phyloP scores from a whole-genome alignment of 2,888 invertebrate genomes.

The Drosophila neonasuta region DNA sequence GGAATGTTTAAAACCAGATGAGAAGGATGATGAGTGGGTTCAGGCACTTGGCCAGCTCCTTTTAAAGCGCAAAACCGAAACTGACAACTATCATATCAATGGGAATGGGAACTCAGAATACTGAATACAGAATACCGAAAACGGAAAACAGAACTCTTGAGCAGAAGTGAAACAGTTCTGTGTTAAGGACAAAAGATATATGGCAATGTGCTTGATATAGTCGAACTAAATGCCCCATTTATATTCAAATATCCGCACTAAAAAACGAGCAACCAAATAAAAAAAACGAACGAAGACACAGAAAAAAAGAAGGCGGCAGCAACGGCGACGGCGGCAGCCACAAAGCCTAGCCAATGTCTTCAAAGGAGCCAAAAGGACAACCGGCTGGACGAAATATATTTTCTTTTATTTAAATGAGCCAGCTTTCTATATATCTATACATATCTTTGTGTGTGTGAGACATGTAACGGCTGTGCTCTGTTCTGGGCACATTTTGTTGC shows the following conservation, averaged over 20 bases:
- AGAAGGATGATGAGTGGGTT: constrained; percentile 58
- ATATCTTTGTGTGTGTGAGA: constrained; percentile 35
- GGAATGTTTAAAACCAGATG: constrained; percentile 76
- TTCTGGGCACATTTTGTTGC: constrained; percentile 33
- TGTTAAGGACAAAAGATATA: constrained; percentile 68
- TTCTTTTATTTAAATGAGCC: constrained; percentile 77
- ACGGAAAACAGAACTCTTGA: constrained; percentile 3
- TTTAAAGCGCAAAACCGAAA: constrained; percentile 46
- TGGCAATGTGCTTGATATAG: constrained; percentile 77
- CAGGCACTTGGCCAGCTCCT: constrained; percentile 38
- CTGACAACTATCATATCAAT: constrained; percentile 70
- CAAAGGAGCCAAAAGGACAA: constrained; percentile 55
- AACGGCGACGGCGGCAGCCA: constrained; percentile 51
- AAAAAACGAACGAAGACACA: constrained; percentile 27
- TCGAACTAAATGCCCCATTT: constrained; percentile 78
- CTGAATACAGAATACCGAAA: not conserved
- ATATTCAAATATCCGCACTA: constrained; percentile 78
- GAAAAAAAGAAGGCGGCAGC: constrained; percentile 5
- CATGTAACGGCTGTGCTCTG: constrained; percentile 64
- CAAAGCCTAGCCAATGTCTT: constrained; percentile 59
- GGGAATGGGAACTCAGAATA: constrained; percentile 23
- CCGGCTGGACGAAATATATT: constrained; percentile 66
- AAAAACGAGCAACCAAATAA: constrained; percentile 71
- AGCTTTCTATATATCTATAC: constrained; percentile 37
- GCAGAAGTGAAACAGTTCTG: constrained; percentile 30